Evolutionary conservation across 2,888 invertebrate species (phyloP), one percentile per base, ranked within the genome.

Genomic region (Dermolepida albohirtum): DNA sequence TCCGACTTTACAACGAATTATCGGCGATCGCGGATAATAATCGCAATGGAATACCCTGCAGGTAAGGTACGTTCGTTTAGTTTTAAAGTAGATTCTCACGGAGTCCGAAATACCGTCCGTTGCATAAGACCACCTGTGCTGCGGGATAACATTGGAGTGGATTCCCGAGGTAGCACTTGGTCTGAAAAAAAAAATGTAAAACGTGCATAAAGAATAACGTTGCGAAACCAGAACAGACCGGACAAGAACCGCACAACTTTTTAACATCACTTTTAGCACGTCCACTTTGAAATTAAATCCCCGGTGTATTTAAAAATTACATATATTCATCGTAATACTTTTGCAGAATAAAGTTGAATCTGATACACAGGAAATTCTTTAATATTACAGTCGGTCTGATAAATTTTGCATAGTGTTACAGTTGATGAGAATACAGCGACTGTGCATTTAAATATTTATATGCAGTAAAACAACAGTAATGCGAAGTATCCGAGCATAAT

Each of bases 171-270:
- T 50, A 68, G 67, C 62, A 67, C 67, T 55, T 63, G 72, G 67
- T 54, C 66, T 47, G 47, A 69, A 70, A 72, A 70, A 68, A 70
- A 72, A 70, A 68, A 70, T 69, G 66, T 66, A 67, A 70, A 72
- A 70, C 67, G 54, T 64, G 66, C 68, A 71, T 67, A 71, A 70
- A 70, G 70, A 64, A 66, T 62, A 51, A 66, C 62, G 59, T 62
- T 52, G 44, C 59, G 34, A 52, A 66, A 69, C 57, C 63, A 17
- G 70, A 70, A 67, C 69, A 52, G 69, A 57, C 69, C 62, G 67
- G 69, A 65, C 65, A 67, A 71, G 63, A 63, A 69, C 65, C 55
- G 54, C 67, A 64, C 34, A 29, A 52, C 43, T 54, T 54, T 64
- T 66, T 62, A 54, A 47, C 69, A 44, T 47, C 29, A 62, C 47